Evolutionary conservation across 1,140 invertebrate genomes (phyloP).

Genomic region (Myzus persicae): DNA sequence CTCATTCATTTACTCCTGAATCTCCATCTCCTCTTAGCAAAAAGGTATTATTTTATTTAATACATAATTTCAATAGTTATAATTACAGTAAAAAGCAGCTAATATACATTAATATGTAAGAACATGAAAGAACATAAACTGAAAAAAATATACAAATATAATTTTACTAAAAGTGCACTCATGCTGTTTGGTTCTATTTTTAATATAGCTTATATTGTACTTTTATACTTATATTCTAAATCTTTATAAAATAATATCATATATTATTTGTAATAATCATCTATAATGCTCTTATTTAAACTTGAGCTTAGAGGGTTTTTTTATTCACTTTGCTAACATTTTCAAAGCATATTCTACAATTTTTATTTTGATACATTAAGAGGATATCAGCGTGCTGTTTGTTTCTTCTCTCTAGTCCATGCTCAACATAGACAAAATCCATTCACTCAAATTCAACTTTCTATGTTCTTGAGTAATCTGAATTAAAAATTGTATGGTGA

Average conservation of each 20-base stretch:
- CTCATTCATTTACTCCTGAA: conserved; percentile 61
- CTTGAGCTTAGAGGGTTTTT: background rate
- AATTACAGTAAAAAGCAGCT: background rate
- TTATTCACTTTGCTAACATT: background rate
- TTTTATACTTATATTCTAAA: no score
- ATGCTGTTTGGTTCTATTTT: no score
- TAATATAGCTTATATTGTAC: no score
- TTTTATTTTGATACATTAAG: background rate
- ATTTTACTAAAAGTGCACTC: no score
- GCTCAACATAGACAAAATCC: no score
- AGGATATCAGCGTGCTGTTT: no score
- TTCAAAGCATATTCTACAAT: background rate
- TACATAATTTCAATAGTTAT: background rate
- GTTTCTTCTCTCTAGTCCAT: no score
- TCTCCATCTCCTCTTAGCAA: conserved; percentile 73
- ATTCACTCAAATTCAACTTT: no score
- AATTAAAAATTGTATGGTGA: no score
- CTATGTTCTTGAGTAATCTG: no score
- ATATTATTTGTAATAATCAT: background rate
- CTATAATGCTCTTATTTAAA: no score
- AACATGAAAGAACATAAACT: no score
- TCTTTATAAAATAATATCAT: background rate
- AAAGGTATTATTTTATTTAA: conserved; percentile 64
- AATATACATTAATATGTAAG: background rate
- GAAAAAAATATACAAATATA: background rate